These are phyloP conservation scores for Pipa parva DNA, from an alignment of 2,113 vertebrate species.

Conservation along the genomic window DNA sequence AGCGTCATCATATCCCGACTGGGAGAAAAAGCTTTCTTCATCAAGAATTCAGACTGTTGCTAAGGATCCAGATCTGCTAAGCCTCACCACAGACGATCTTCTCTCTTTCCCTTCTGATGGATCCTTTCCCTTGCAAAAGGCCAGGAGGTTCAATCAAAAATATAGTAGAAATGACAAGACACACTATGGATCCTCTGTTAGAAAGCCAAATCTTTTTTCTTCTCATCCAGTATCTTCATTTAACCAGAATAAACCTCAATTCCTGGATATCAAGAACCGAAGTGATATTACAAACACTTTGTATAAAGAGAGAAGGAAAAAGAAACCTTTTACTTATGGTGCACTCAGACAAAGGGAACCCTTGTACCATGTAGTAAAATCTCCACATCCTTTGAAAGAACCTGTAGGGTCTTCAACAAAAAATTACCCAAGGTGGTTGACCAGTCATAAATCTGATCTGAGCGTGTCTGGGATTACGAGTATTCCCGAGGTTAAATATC, in stretches of 20 bases:
- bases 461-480: constrained; percentile 69
- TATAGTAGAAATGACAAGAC: constrained; percentile 37
- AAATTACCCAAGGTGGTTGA: constrained; percentile 73
- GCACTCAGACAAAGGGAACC: constrained; percentile 20
- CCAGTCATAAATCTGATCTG: constrained; percentile 66
- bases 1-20: constrained; percentile 37
- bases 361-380: background rate
- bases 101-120: constrained; percentile 73
- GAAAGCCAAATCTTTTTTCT: background rate
- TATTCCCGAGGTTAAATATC: constrained; percentile 65
- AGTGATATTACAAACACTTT: background rate
- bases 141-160: constrained; percentile 19
- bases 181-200: background rate
- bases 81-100: constrained; percentile 82
- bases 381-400: constrained; percentile 17
- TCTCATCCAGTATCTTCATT: background rate
- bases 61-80: constrained; percentile 63
- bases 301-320: constrained; percentile 19
- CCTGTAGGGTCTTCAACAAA: constrained; percentile 22
- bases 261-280: constrained; percentile 22
- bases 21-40: background rate
- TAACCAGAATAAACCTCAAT: background rate
- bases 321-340: constrained; percentile 13
- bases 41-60: constrained; percentile 31
- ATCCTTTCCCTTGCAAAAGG: constrained; percentile 62